Conservation (phyloP, 2,888 invertebrate species). For the Sminthurides aquaticus region DNA sequence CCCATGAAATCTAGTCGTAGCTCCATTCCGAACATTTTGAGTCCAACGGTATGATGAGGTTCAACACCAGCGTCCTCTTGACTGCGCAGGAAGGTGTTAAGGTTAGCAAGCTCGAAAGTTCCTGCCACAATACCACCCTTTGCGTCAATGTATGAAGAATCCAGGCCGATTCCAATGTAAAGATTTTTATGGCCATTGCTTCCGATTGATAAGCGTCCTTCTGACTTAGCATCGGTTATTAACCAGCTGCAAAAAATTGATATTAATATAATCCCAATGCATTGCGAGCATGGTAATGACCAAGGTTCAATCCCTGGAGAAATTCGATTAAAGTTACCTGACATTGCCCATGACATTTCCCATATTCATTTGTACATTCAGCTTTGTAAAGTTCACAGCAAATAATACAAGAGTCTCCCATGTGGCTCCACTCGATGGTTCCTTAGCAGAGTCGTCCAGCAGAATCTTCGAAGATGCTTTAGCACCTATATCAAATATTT, state of each 20-base stretch:
- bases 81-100: constrained; percentile 81
- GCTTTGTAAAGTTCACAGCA: constrained; percentile 88
- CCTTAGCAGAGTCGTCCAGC: constrained; percentile 50
- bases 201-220: constrained; percentile 85
- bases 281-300: neutral
- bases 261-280: too few species aligned
- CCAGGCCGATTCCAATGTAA: constrained; percentile 78
- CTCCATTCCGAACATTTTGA: constrained; percentile 77
- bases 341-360: constrained; percentile 99
- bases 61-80: constrained; percentile 82
- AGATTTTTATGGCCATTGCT: constrained; percentile 90
- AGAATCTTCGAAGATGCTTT: constrained; percentile 24
- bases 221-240: constrained; percentile 82
- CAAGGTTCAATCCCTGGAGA: neutral
- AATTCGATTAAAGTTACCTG: constrained; percentile 54
- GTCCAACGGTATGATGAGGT: constrained; percentile 77
- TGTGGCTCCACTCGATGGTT: constrained; percentile 50
- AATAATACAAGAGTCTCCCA: constrained; percentile 96
- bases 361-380: constrained; percentile 99
- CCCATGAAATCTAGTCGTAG: constrained; percentile 96
- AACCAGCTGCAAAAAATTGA: constrained; percentile 66
- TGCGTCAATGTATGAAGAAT: constrained; percentile 85
- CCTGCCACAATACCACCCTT: constrained; percentile 97
- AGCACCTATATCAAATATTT: constrained; percentile 5
- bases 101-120: constrained; percentile 79